Conservation (phyloP, 2,113 vertebrate genomes). For the Azemiops feae region DNA sequence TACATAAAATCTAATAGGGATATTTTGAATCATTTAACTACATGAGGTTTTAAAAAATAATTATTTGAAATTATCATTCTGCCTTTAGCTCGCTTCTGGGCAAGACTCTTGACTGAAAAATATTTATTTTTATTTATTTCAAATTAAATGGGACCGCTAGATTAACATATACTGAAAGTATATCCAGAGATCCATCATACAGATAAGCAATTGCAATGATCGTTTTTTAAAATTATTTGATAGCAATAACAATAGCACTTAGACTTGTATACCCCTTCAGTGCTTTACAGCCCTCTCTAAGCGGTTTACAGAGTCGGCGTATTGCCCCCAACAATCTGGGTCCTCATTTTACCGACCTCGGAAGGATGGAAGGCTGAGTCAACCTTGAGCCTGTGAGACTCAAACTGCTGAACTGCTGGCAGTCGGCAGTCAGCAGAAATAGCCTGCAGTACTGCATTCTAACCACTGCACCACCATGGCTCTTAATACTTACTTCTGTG, state of each 20-base stretch:
- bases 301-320: no score
- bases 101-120: neutral
- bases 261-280: no score
- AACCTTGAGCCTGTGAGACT: no score
- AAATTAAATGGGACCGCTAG: neutral
- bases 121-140: neutral
- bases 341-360: no score
- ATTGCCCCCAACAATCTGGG: no score
- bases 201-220: neutral
- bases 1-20: neutral
- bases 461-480: no score
- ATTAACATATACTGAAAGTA: neutral
- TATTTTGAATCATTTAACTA: neutral
- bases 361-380: no score
- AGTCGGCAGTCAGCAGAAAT: no score
- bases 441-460: no score
- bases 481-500: neutral
- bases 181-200: neutral
- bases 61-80: neutral
- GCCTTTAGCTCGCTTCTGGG: neutral
- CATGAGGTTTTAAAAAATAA: neutral
- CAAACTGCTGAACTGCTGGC: no score
- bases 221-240: neutral
- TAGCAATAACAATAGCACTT: no score
- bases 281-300: no score